These are phyloP conservation scores for Hippopotamyrus pictus DNA, from an alignment of 2,797 vertebrate species.

Conservation along the genomic window DNA sequence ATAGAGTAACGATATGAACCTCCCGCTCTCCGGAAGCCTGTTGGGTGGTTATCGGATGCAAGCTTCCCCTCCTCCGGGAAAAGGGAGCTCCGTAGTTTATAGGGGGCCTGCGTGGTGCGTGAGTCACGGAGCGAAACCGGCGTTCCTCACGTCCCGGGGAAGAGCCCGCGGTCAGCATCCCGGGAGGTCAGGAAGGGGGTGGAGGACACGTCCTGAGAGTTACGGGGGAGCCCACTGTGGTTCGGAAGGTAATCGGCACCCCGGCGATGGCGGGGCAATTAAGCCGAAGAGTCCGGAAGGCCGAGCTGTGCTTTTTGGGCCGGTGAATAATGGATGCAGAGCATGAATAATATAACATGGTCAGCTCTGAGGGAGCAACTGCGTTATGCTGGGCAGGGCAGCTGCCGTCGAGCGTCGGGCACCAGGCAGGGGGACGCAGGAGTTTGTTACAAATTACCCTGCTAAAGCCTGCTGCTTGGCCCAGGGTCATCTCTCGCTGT, in stretches of 20 bases:
- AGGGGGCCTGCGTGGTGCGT: not conserved
- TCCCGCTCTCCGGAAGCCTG: not conserved
- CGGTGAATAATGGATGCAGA: constrained; percentile 52
- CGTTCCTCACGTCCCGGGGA: not conserved
- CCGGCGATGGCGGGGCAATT: constrained; percentile 23
- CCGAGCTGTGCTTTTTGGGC: constrained; percentile 40
- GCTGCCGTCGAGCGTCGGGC: not conserved
- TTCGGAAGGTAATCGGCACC: not conserved
- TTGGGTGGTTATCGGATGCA: not conserved
- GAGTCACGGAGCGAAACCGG: not conserved
- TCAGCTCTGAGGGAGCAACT: not conserved
- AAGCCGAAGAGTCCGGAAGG: constrained; percentile 32
- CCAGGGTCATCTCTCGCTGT: not conserved
- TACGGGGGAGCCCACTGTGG: not conserved
- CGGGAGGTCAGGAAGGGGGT: not conserved
- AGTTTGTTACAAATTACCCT: not conserved
- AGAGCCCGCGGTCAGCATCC: not conserved
- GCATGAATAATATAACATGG: constrained; percentile 55
- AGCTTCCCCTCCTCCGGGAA: not conserved
- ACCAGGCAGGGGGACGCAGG: not conserved
- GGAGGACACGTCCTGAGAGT: not conserved
- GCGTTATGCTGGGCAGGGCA: not conserved
- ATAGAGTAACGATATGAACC: not conserved
- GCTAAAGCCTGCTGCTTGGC: not conserved
- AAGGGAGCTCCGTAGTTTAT: not conserved